Evolutionary conservation across 2,113 vertebrate species (phyloP), one percentile per base, ranked within the genome.

Genomic region (Nothobranchius furzeri): DNA sequence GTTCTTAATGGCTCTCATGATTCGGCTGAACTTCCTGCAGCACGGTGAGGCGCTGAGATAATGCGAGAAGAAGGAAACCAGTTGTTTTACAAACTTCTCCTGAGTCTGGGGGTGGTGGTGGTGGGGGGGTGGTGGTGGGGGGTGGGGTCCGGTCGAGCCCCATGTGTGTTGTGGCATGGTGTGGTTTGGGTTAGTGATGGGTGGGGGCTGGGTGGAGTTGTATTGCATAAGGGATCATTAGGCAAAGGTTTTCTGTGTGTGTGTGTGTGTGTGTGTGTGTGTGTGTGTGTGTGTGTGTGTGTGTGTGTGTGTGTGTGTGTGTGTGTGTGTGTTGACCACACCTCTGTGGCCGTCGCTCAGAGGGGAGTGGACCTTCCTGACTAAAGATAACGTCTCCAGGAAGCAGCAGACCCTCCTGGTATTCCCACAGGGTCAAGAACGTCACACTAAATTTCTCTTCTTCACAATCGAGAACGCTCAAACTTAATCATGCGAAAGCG

Each of bases 131-230:
- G 25, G 9, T 64, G 53, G 14, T 0, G 45, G 60, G 71, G 75
- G 67, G 59, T 11, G 43, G 67, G 64, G 79, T 55, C 14, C 9
- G 24, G 20, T 50, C 3, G 30, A 68, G 65, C 45, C 40, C 24
- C 57, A 17, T 70, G 52, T 59, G 69, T 59, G 67, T 75, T 61
- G 79, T 75, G 62, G 68, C 59, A 51, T 66, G 81, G 76, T 58
- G 52, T 76, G 70, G 81, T 83, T 68, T 87, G 70, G 83, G 77
- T 77, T 76, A 70, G 75, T 70, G 35, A 42, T 58, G 81, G 70
- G 78, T 80, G 79, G 84, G 81, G 87, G 85, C 70, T 77, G 87
- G 82, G 83, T 85, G 78, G 75, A 78, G 84, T 5, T 52, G 73
- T 68, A 36, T 82, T 82, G 76, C 76, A 17, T 78, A 87, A 88